Evolutionary conservation across 2,888 invertebrate species (phyloP), one percentile per base, ranked within the genome.

Genomic region (Trichacis sp.): DNA sequence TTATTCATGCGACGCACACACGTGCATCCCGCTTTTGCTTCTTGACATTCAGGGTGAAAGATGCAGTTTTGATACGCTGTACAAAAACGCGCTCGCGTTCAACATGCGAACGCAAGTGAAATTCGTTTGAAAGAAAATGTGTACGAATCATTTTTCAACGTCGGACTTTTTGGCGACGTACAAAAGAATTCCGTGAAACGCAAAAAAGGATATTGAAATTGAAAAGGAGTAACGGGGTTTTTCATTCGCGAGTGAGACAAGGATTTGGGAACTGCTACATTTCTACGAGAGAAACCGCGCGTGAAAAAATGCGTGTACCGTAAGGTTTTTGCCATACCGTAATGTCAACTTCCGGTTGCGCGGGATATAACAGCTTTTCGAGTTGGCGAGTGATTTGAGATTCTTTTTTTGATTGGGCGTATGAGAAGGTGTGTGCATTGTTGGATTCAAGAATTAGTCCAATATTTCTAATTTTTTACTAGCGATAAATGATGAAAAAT

Each of bases 281-380:
- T 43, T 19, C 11, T 11, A 43, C 1, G n/a, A 19, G 11, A 43
- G 9, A 3, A 11, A 53, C 45, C 47, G 68, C 60, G 68, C 68
- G 68, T 70, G 70, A 54, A 52, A 67, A 73, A 71, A 75, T 68
- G 72, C 50, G 64, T 15, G 64, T 76, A 75, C 71, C 72, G 75
- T 71, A 71, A 73, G 51, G 30, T 36, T 20, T 33, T 48, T 20
- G 24, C 47, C 40, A 55, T 59, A 48, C 46, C 24, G 29, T 29
- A 46, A 4, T 24, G 14, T 46, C 19, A 17, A 47, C 55, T 70
- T 70, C 68, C 68, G 70, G 62, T 62, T 61, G 9, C 33, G 9
- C 33, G 33, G 11, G 33, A n/a, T 11, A 6, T n/a, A n/a, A 33
- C 33, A 33, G 33, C 33, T 33, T 33, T 33, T 33, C 8, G 33